Evolutionary conservation across 2,888 invertebrate species (phyloP), one percentile per base, ranked within the genome.

Genomic region (Volucella bombylans): DNA sequence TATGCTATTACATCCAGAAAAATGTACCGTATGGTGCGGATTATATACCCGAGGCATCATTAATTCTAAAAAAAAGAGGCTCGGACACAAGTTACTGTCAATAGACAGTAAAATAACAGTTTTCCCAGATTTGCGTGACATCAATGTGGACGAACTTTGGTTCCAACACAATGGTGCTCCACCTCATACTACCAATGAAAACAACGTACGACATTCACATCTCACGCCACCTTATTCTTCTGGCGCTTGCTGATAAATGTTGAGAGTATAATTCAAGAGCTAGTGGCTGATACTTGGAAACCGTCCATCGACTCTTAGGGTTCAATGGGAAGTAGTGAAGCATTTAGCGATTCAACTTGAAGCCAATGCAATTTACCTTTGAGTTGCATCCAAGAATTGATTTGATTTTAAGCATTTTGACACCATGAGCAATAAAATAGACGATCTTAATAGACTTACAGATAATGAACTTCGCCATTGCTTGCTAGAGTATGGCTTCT

Each of bases 401-500:
- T 55, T 23, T 23, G 47, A 47, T 15, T 57, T 55, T n/a, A n/a
- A n/a, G n/a, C n/a, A n/a, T n/a, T n/a, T n/a, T n/a, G n/a, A n/a
- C n/a, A n/a, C n/a, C n/a, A n/a, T n/a, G n/a, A n/a, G n/a, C n/a
- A n/a, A n/a, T 31, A 80, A 76, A 67, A 88, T 89, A 59, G 90
- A 90, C 64, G 88, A 89, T 65, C 69, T 91, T 4, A 89, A 90
- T 64, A 87, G 88, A 14, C 81, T 91, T 14, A 89, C 87, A 47
- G 91, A 92, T 86, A 87, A 87, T 10, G 91, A 92, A 54, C 87
- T 92, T 64, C 89, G 90, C n/a, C 88, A 88, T n/a, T 89, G 90
- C 54, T 86, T 92, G n/a, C 68, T 88, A 4, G 90, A 94, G 93
- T 91, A 93, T 95, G 92, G 97, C 23, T 95, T 95, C 90, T 95